Evolutionary conservation across 2,888 invertebrate genomes (phyloP).

Genomic region (Melieria picta): DNA sequence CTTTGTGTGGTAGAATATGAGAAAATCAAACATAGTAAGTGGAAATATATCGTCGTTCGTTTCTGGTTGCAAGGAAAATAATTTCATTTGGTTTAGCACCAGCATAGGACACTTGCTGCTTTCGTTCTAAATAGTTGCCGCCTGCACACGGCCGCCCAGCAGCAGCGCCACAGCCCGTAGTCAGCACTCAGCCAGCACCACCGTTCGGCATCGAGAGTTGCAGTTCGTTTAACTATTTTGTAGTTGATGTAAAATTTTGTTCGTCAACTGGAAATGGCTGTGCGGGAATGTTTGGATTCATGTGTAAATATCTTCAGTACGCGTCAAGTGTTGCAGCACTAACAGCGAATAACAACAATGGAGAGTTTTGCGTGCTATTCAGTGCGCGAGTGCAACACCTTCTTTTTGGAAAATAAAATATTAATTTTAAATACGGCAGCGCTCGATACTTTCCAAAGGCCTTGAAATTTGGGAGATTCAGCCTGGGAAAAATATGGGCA

Average conservation of each 20-base stretch:
- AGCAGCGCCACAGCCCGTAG: not conserved
- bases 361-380: constrained; percentile 20
- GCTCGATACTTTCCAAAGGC: constrained; percentile 1
- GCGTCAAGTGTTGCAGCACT: not conserved
- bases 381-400: not conserved
- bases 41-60: constrained; percentile 37
- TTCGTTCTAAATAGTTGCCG: constrained; percentile 42
- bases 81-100: constrained; percentile 60
- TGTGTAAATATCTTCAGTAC: constrained; percentile 23
- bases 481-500: constrained; percentile 1
- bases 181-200: not conserved
- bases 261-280: constrained; percentile 25
- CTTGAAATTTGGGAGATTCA: constrained; percentile 22
- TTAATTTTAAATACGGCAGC: constrained; percentile 5
- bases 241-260: not conserved
- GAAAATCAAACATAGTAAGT: not conserved
- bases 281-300: constrained; percentile 30
- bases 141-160: not conserved
- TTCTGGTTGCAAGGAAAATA: constrained; percentile 44
- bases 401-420: not conserved
- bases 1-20: constrained; percentile 13
- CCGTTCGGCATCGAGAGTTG: not conserved
- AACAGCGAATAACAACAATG: constrained; percentile 6
- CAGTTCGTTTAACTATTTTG: not conserved
- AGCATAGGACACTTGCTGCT: constrained; percentile 64